Percentiles rank a stretch among this genome's conserved stretches.
phyloP scores from a whole-genome alignment of 2,797 vertebrate species.

The Gymnoscopelus braueri region DNA sequence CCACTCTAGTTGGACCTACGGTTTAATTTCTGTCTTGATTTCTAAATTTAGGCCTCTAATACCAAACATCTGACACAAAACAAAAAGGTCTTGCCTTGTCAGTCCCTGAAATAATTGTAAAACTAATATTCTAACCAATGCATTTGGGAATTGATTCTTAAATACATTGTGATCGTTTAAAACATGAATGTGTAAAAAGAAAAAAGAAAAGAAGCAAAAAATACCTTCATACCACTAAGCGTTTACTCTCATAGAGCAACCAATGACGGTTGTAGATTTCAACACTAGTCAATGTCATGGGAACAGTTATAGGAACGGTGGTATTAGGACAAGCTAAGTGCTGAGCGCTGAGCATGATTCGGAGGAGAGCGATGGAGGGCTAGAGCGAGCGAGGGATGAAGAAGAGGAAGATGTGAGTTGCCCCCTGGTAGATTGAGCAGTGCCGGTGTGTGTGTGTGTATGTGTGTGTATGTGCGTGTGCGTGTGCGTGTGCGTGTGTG shows the following conservation, averaged over 20 bases:
- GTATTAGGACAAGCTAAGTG: conserved; percentile 56
- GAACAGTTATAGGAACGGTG: conserved; percentile 53
- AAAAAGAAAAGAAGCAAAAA: conserved; percentile 9
- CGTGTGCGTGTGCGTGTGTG: neutral
- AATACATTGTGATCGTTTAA: conserved; percentile 42
- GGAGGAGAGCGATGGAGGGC: conserved; percentile 44
- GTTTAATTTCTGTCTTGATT: no score
- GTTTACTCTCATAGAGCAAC: conserved; percentile 31
- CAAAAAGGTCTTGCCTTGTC: neutral
- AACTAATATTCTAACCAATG: conserved; percentile 28
- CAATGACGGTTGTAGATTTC: conserved; percentile 48
- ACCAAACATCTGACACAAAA: no score
- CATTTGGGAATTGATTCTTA: neutral
- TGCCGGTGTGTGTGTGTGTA: conserved; percentile 32
- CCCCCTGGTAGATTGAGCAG: conserved; percentile 41
- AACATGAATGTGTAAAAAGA: conserved; percentile 19
- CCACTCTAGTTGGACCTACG: no score
- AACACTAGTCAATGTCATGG: conserved; percentile 67
- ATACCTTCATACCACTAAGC: conserved; percentile 24
- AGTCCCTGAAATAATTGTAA: neutral
- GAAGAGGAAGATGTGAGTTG: conserved; percentile 46
- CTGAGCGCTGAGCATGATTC: conserved; percentile 58
- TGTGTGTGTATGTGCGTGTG: conserved; percentile 27
- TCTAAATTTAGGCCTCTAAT: no score
- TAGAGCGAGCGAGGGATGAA: conserved; percentile 43